Percentiles rank a stretch among this genome's conserved stretches.
phyloP scores from a whole-genome alignment of 2,797 vertebrate genomes.

The Amphiprion clarkii region DNA sequence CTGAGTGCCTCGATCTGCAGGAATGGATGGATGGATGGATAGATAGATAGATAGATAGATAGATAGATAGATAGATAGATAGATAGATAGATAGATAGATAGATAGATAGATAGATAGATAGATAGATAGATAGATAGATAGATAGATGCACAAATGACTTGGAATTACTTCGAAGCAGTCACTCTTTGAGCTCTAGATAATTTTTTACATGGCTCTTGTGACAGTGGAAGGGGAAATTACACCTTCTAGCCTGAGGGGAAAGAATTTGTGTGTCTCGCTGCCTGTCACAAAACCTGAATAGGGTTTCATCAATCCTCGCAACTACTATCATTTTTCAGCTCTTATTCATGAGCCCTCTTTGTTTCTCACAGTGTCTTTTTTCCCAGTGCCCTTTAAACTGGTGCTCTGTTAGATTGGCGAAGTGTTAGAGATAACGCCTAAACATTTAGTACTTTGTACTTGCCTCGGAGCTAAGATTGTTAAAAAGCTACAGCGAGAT shows the following conservation, averaged over 20 bases:
- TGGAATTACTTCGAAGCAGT: constrained; percentile 58
- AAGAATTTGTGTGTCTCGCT: constrained; percentile 75
- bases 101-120: constrained; percentile 40
- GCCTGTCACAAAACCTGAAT: constrained; percentile 79
- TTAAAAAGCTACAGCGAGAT: constrained; percentile 77
- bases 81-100: constrained; percentile 37
- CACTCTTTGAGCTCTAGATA: constrained; percentile 67
- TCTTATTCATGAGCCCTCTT: constrained; percentile 74
- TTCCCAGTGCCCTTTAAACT: constrained; percentile 78
- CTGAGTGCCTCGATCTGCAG: constrained; percentile 46
- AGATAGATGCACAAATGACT: constrained; percentile 38
- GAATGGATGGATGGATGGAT: constrained; percentile 26
- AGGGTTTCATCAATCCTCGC: constrained; percentile 79
- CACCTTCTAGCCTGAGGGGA: constrained; percentile 78
- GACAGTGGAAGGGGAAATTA: constrained; percentile 81
- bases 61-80: constrained; percentile 44
- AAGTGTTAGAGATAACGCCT: constrained; percentile 79
- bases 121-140: constrained; percentile 44
- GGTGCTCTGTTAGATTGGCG: constrained; percentile 68
- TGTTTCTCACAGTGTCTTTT: constrained; percentile 72
- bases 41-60: constrained; percentile 44
- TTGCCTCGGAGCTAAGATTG: constrained; percentile 82
- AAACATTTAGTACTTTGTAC: constrained; percentile 84
- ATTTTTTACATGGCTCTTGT: constrained; percentile 76
- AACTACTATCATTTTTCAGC: constrained; percentile 82